phyloP scores from a whole-genome alignment of 2,888 invertebrate genomes.

The Nemapogon koenigi region DNA sequence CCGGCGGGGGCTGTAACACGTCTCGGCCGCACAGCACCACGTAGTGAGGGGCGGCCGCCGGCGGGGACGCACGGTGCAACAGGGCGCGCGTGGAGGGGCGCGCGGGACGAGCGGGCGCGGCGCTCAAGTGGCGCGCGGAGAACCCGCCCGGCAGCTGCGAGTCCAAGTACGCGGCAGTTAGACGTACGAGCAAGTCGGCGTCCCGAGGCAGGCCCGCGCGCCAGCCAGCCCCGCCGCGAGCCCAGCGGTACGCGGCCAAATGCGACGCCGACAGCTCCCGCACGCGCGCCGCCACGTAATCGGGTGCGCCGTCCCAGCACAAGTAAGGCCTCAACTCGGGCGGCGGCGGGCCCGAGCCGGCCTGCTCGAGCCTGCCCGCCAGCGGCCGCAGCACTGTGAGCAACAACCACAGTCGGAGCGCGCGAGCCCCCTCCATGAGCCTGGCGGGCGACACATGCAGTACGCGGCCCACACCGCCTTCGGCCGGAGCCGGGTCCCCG shows the following conservation, averaged over 20 bases:
- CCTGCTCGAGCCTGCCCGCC: background rate
- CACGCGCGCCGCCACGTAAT: slow-evolving; percentile 33
- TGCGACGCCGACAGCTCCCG: slow-evolving; percentile 21
- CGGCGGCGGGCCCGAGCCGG: slow-evolving; percentile 1
- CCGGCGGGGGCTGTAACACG: slow-evolving; percentile 87
- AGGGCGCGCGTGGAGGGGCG: slow-evolving; percentile 57
- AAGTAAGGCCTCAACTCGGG: background rate
- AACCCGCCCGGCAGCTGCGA: slow-evolving; percentile 38
- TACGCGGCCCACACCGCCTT: slow-evolving; percentile 24
- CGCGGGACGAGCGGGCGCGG: slow-evolving; percentile 25
- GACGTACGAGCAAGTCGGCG: slow-evolving; percentile 19
- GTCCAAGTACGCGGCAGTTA: slow-evolving; percentile 32
- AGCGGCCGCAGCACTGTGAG: background rate
- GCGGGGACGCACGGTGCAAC: slow-evolving; percentile 56
- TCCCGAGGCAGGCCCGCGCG: slow-evolving; percentile 18
- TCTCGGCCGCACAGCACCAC: slow-evolving; percentile 69
- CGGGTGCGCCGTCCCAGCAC: background rate
- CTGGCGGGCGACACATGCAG: background rate
- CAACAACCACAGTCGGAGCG: background rate
- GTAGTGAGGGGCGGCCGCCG: slow-evolving; percentile 65
- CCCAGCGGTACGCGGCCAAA: slow-evolving; percentile 17
- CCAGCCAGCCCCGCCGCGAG: slow-evolving; percentile 11
- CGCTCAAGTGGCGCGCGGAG: slow-evolving; percentile 14
- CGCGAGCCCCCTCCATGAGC: background rate
- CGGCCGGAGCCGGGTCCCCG: slow-evolving; percentile 62